phyloP scores from a whole-genome alignment of 2,797 vertebrate genomes.

The Sebastes kiyomatsui region DNA sequence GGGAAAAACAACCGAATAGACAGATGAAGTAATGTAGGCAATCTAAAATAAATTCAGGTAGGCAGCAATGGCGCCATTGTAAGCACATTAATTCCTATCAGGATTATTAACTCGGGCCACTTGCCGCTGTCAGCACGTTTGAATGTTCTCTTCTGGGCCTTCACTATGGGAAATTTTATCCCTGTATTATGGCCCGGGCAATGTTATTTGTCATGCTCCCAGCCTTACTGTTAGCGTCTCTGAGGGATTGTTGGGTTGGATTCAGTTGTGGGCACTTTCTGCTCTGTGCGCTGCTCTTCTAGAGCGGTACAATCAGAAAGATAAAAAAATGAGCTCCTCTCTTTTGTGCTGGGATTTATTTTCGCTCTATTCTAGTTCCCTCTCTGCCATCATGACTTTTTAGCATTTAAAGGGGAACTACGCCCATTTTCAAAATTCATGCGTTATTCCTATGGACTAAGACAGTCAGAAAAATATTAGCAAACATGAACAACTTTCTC shows the following conservation, averaged over 20 bases:
- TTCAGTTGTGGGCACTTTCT: constrained; percentile 57
- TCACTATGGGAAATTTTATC: constrained; percentile 60
- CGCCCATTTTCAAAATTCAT: too few relatives aligned
- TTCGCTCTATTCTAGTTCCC: constrained; percentile 22
- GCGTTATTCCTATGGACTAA: accelerated
- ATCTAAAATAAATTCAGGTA: constrained; percentile 73
- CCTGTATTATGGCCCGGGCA: constrained; percentile 54
- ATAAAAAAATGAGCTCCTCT: constrained; percentile 54
- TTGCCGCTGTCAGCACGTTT: constrained; percentile 60
- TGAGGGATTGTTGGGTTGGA: constrained; percentile 62
- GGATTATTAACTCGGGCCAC: constrained; percentile 67
- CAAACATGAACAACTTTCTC: too few relatives aligned
- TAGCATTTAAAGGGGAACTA: background rate
- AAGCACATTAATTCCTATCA: constrained; percentile 72
- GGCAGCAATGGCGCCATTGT: constrained; percentile 61
- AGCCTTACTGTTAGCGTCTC: constrained; percentile 50
- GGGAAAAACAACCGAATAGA: constrained; percentile 65
- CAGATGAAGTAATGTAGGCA: constrained; percentile 68
- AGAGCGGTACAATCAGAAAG: constrained; percentile 41
- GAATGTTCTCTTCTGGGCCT: constrained; percentile 45
- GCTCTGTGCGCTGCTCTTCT: constrained; percentile 33
- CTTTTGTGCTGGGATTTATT: constrained; percentile 53
- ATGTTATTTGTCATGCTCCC: constrained; percentile 68
- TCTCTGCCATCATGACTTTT: constrained; percentile 25
- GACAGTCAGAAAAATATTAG: too few relatives aligned